phyloP scores from a whole-genome alignment of 2,888 invertebrate genomes.

The Eristalis pertinax region DNA sequence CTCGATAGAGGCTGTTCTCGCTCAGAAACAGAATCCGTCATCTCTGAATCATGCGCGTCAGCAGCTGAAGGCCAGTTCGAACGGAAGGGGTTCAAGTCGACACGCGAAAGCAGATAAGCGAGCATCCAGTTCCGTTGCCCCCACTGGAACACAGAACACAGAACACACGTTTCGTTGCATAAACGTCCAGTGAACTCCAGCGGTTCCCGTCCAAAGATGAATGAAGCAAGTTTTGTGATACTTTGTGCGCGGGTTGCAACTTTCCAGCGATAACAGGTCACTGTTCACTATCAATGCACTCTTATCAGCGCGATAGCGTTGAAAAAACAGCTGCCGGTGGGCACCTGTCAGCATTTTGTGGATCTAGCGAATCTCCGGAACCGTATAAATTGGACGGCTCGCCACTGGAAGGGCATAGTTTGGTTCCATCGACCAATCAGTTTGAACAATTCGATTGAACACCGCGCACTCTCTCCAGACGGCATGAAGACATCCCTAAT shows the following conservation, averaged over 20 bases:
- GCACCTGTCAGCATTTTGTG: not conserved
- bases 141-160: not conserved
- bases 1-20: no score
- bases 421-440: slow-evolving; percentile 29
- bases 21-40: no score
- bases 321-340: not conserved
- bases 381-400: not conserved
- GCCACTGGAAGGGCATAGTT: slow-evolving; percentile 5
- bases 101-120: not conserved
- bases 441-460: slow-evolving; percentile 4
- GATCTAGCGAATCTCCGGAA: not conserved
- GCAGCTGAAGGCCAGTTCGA: no score
- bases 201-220: not conserved
- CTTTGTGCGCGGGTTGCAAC: not conserved
- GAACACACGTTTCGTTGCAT: not conserved
- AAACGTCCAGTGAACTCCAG: not conserved
- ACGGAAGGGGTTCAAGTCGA: not conserved
- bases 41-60: no score
- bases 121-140: not conserved
- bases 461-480: slow-evolving; percentile 21
- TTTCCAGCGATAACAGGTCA: not conserved
- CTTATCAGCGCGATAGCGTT: not conserved
- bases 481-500: slow-evolving; percentile 52
- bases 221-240: not conserved
- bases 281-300: not conserved